Base-by-base conservation (phyloP, 2,797 vertebrate species). In the Harpagifer antarcticus region DNA sequence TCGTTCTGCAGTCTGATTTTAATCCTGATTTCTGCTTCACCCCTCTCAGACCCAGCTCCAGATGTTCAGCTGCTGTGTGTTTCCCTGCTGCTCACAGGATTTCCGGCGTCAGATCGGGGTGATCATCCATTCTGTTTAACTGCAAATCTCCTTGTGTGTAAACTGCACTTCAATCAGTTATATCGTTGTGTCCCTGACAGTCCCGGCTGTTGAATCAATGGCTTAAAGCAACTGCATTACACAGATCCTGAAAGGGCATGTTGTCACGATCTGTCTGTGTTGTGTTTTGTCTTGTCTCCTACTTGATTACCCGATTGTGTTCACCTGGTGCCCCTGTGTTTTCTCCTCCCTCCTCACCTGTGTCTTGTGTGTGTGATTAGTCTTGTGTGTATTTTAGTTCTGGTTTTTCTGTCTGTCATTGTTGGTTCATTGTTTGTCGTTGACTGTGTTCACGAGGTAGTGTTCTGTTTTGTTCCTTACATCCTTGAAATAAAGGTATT, bases 141-240 rank as follows among this genome's bases (percentile, higher is more conserved):
- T 43, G 47, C 76, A 88, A 86, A 88, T 88, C 82, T 81, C 72
- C 70, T 60, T 62, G 81, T 83, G 75, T 86, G 79, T 83, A 83
- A 88, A 86, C 69, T 72, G 55, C 31, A 57, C 77, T 71, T 79
- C 50, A 81, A 83, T 82, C 82, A 79, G 59, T 81, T 87, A 87
- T 78, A 87, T 85, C 63, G 16, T 55, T 78, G 50, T 53, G 45
- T 60, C 68, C 27, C 72, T 78, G 74, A 72, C 76, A 77, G 73
- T 68, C 44, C 42, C 14, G 44, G 73, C 75, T 81, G 60, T 85
- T 78, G 79, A 88, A 86, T 88, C 82, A 70, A 60, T 88, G 74
- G 59, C 63, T 83, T 69, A 76, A 19, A 84, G 54, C 59, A 78
- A 76, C 48, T 68, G 61, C 60, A 74, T 75, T 59, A 60, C 33